Evolutionary conservation across 1,140 invertebrate species (phyloP), one percentile per base, ranked within the genome.

Genomic region (Apolygus lucorum): DNA sequence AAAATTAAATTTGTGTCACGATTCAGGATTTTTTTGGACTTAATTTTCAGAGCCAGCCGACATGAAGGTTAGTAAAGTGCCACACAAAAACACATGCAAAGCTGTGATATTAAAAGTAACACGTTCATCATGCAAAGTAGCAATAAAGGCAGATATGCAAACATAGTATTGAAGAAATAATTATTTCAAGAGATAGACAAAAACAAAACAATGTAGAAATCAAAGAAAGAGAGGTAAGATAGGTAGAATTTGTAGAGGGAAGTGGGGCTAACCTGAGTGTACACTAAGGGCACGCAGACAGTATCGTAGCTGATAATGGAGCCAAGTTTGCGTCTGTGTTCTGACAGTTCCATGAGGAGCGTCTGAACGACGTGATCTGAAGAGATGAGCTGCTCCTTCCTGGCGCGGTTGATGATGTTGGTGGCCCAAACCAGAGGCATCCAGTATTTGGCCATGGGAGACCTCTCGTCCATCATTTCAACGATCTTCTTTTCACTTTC

Each of bases 261-360:
- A 42, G 65, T 27, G 1, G 17, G 14, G 42, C n/a, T 62, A 27
- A 95, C 96, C 90, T 99, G 95, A 70, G 95, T 98, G 79, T 99
- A 99, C 70, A 98, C 95, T 29, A 98, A 85, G 59, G 96, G 96
- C 72, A 98, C 93, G 79, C 92, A 96, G 73, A 98, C 94, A 75
- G 95, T 98, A 81, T 99, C 96, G 79, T 97, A 99, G 70, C 90
- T 90, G 75, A 92, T 93, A 1, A 93, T 82, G 63, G 88, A 88
- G 65, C 90, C 91, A 68, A 93, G 80, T 75, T 88, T 82, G 75
- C 88, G 82, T 74, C 91, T 81, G 74, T 92, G 92, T 74, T 93
- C 91, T 14, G 90, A 91, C n/a, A 93, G 79, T 77, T 93, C 91
- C 42, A 88, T 86, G 62, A 93, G 80, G 65, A 93, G 83, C 2